Evolutionary conservation across 2,888 invertebrate genomes (phyloP), one percentile per base, ranked within the genome.

Genomic region (Scotopteryx bipunctaria): DNA sequence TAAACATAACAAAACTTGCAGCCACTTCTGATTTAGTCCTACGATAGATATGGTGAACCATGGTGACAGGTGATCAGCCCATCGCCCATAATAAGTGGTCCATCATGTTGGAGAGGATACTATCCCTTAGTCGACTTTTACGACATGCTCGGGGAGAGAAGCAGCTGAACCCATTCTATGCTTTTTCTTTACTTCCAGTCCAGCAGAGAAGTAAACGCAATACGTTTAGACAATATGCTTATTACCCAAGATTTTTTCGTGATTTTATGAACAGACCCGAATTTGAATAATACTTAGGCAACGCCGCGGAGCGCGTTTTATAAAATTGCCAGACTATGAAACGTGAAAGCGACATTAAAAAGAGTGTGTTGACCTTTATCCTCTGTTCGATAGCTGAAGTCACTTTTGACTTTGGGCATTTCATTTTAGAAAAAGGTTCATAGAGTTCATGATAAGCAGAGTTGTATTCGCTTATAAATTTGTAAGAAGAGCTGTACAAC

Each of bases 341-440:
- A 35, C 35, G 41, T n/a, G n/a, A n/a, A n/a, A n/a, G n/a, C 50
- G 52, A 47, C 38, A 52, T 29, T 31, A 35, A 44, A 44, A 55
- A 47, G 36, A 57, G 57, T 49, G 19, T 53, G 33, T 57, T 46
- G 41, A 59, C 55, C 70, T 68, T 66, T 66, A 62, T 63, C 64
- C 63, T 61, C 57, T 61, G 55, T 52, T 62, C 32, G 49, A 21
- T 52, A 49, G 57, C 46, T 52, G 54, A 55, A 63, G 60, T 69
- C 61, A 66, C 64, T 66, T 67, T 65, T 69, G 64, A 71, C 65
- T 70, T 71, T 62, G 33, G 55, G 45, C 45, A 64, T 62, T 67
- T 66, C 61, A 56, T 61, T 63, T 46, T 36, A 5, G 9, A 32
- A 17, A 27, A 32, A 25, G 43, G 23, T 38, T 23, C 25, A 43